Percentiles rank a stretch among this genome's conserved stretches.
Evolutionary conservation across 2,113 vertebrate species (phyloP).

Genomic region (Silurus asotus): DNA sequence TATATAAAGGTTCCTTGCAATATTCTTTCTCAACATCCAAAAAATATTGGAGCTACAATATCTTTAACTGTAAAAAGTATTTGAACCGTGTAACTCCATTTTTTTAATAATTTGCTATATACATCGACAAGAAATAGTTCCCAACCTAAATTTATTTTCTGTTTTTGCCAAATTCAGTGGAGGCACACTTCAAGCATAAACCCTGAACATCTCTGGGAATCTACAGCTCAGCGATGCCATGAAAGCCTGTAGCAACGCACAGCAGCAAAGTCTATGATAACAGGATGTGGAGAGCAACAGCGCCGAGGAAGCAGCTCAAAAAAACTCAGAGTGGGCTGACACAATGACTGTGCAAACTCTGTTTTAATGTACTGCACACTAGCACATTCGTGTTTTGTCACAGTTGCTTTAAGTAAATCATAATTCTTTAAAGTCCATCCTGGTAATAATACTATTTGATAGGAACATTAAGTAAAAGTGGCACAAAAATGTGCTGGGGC

Average conservation of each 20-base stretch:
- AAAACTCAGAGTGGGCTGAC: neutral
- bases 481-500: neutral
- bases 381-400: neutral
- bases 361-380: slow-evolving; percentile 20
- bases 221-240: slow-evolving; percentile 3
- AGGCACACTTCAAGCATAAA: slow-evolving; percentile 99
- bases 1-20: neutral
- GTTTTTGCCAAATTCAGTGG: slow-evolving; percentile 77
- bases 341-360: slow-evolving; percentile 18
- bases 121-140: neutral
- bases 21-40: neutral
- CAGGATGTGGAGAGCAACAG: neutral
- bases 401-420: neutral
- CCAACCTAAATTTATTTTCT: neutral
- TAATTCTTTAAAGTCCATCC: neutral
- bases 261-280: slow-evolving; percentile 21
- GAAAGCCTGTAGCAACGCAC: slow-evolving; percentile 23
- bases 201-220: slow-evolving; percentile 71
- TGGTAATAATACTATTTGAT: slow-evolving; percentile 15
- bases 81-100: too few species aligned
- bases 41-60: neutral
- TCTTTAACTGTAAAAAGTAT: neutral
- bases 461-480: slow-evolving; percentile 4
- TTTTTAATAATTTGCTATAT: neutral
- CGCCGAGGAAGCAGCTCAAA: neutral